These are phyloP conservation scores for Lithobates sylvaticus DNA, from an alignment of 2,797 vertebrate species.

Conservation along the genomic window DNA sequence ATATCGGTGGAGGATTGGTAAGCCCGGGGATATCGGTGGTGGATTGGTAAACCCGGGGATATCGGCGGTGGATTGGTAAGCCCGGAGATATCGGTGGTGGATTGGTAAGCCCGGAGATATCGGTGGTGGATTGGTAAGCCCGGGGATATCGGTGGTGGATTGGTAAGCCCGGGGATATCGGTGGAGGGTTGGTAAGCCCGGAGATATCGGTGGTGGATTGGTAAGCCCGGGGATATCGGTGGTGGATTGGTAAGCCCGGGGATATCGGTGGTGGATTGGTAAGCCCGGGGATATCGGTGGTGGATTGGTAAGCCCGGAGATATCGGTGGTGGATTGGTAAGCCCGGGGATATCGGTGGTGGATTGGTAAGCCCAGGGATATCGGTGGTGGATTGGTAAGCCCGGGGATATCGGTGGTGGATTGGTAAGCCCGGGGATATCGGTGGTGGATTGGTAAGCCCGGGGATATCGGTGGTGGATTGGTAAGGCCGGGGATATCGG, in stretches of 20 bases:
- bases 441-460: background rate
- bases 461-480: background rate
- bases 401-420: background rate
- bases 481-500: too few species aligned
- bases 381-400: background rate
- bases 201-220: too few species aligned
- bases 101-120: too few species aligned
- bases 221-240: background rate
- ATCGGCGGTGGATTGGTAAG: background rate
- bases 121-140: background rate
- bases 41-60: too few species aligned
- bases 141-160: background rate
- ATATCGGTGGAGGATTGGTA: background rate
- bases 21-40: background rate
- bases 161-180: background rate
- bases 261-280: background rate
- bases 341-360: background rate
- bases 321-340: background rate
- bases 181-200: too few species aligned
- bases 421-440: too few species aligned
- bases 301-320: too few species aligned
- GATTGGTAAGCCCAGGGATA: too few species aligned
- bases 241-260: too few species aligned
- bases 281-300: background rate
- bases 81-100: background rate